Base-by-base conservation (phyloP, 2,113 vertebrate genomes). In the Notiomystis cincta region DNA sequence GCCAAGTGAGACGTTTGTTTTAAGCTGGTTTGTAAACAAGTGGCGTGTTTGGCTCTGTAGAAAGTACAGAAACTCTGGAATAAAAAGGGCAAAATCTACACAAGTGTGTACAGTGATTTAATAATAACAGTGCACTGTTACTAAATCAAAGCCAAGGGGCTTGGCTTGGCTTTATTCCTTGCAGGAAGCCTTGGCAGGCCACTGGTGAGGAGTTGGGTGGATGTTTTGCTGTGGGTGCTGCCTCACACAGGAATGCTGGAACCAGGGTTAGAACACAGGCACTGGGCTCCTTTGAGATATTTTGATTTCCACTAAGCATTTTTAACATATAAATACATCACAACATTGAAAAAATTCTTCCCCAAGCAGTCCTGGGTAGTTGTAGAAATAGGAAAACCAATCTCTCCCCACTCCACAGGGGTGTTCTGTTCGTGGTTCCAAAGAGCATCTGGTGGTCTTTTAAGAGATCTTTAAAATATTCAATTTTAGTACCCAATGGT, bases 1-100 rank as follows among this genome's bases (percentile, higher is more conserved):
- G 80, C 67, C 37, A 71, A 53, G 88, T 33, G 70, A 61, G 89
- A 38, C 13, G 3, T 87, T 93, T 92, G 67, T 94, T 97, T 88
- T 77, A 69, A 91, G 91, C 58, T 6, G 51, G 79, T 93, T 96
- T 97, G 86, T 96, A 95, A 91, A 92, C 79, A 51, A 91, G 89
- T 33, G 75, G 62, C 6, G 11, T 96, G 82, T 96, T 96, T 95
- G 93, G 93, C 94, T 97, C 93, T 92, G 87, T 51, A 75, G 95
- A 67, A 91, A 73, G 73, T 65, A 30, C 8, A 9, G 86, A 94
- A 92, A 94, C 91, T 65, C 87, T 96, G 94, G 94, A 97, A 95
- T 92, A 79, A 95, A 96, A 79, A 89, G 94, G 95, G 95, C 92
- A 47, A 54, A 88, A 80, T 67, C 47, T 11, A 45, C 91, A 94